These are phyloP conservation scores for Ardeotis arabs DNA, from an alignment of 2,113 vertebrate genomes.

Conservation along the genomic window DNA sequence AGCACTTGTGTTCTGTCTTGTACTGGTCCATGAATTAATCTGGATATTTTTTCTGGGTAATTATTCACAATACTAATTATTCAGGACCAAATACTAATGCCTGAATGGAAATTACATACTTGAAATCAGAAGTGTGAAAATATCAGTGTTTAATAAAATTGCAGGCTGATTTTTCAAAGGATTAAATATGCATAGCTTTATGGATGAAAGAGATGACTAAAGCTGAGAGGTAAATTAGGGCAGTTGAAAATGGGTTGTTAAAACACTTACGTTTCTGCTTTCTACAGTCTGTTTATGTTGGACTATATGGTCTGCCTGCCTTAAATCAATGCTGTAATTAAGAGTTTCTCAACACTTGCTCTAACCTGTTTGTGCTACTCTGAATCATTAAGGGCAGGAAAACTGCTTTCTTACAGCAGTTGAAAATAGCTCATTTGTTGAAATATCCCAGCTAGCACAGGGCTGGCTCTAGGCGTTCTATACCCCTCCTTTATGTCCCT, in stretches of 20 bases:
- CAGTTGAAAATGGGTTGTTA: not conserved
- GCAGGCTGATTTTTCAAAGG: not conserved
- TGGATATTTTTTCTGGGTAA: not conserved
- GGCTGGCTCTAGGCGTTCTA: not conserved
- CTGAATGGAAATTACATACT: not conserved
- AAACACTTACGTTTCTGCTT: not conserved
- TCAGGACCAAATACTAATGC: not conserved
- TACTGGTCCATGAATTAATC: not conserved
- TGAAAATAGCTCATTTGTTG: not conserved
- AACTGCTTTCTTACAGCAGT: not conserved
- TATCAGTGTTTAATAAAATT: not conserved
- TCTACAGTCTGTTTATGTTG: conserved; percentile 10
- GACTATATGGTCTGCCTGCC: not conserved
- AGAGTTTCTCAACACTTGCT: conserved; percentile 30
- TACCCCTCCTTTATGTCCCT: not conserved
- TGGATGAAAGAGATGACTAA: not conserved
- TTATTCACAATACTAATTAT: not conserved
- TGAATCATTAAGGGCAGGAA: conserved; percentile 33
- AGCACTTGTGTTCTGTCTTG: not conserved
- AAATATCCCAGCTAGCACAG: not conserved
- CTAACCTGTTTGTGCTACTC: conserved; percentile 40
- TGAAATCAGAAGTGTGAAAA: not conserved
- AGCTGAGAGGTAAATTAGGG: not conserved
- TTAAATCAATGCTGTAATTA: conserved; percentile 34
- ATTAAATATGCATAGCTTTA: not conserved